Conservation (phyloP, 2,797 vertebrate genomes). For the Helostoma temminkii region DNA sequence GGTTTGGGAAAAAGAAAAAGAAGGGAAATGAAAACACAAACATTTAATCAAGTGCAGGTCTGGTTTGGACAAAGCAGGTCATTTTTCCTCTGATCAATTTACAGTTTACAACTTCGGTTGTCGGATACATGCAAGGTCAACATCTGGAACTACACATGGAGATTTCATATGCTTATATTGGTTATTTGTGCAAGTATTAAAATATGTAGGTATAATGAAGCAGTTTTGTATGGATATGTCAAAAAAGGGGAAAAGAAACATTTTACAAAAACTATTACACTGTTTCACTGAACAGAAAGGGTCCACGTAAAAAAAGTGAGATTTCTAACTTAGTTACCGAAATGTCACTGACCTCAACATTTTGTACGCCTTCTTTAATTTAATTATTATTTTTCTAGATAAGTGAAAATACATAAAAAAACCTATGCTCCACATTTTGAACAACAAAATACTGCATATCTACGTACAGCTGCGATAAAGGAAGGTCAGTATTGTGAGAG, state of each 20-base stretch:
- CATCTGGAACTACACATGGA: conserved; percentile 87
- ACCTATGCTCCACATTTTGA: conserved; percentile 85
- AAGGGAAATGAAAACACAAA: conserved; percentile 72
- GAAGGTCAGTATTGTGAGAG: conserved; percentile 80
- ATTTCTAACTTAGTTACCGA: conserved; percentile 83
- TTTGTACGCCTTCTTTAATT: conserved; percentile 65
- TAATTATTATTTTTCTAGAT: conserved; percentile 75
- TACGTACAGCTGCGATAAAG: conserved; percentile 84
- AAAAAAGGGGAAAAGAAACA: conserved; percentile 65
- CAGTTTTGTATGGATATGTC: conserved; percentile 73
- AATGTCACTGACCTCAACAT: conserved; percentile 86
- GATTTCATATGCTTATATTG: conserved; percentile 83
- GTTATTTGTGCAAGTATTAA: conserved; percentile 86
- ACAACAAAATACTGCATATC: conserved; percentile 91
- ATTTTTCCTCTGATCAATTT: conserved; percentile 72
- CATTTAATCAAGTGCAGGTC: conserved; percentile 89
- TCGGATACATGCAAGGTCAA: conserved; percentile 88
- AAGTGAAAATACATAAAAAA: conserved; percentile 86
- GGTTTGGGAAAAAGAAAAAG: not conserved
- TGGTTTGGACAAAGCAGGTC: conserved; percentile 71
- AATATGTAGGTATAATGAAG: conserved; percentile 87
- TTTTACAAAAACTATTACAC: conserved; percentile 79
- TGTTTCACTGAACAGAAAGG: conserved; percentile 83
- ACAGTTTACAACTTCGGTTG: conserved; percentile 81
- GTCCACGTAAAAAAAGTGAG: conserved; percentile 75